Percentiles rank a stretch among this genome's conserved stretches.
These are phyloP conservation scores for Trissonchulus sp. DNA, from an alignment of 2,888 invertebrate species.

Conservation along the genomic window DNA sequence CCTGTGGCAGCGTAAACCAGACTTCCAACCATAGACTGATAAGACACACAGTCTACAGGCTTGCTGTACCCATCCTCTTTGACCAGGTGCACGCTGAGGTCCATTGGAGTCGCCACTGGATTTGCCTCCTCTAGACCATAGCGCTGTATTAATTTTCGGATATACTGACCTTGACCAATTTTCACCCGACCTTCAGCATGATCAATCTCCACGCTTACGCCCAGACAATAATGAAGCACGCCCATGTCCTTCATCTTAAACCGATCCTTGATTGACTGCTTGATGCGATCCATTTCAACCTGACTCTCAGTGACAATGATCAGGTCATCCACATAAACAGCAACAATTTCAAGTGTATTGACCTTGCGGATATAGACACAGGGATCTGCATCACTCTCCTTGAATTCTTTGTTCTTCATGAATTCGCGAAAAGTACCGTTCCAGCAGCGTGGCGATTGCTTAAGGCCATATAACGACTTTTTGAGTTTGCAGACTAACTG, in stretches of 20 bases:
- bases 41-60: slow-evolving; percentile 10
- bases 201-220: background rate
- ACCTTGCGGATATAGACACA: background rate
- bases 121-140: slow-evolving; percentile 26
- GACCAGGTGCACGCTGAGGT: background rate
- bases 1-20: slow-evolving; percentile 19
- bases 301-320: background rate
- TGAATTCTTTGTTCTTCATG: slow-evolving; percentile 30
- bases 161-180: slow-evolving; percentile 31
- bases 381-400: background rate
- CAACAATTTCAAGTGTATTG: background rate
- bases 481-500: slow-evolving; percentile 37
- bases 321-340: background rate
- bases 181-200: too few relatives aligned
- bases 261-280: background rate
- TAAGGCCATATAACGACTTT: too few relatives aligned
- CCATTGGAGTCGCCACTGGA: slow-evolving; percentile 31
- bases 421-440: slow-evolving; percentile 33
- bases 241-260: background rate
- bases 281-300: background rate
- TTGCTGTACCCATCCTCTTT: background rate
- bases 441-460: slow-evolving; percentile 41
- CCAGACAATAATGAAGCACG: background rate
- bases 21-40: slow-evolving; percentile 28
- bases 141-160: slow-evolving; percentile 22